Conservation (phyloP, 2,113 vertebrate species). For the Scortum barcoo region DNA sequence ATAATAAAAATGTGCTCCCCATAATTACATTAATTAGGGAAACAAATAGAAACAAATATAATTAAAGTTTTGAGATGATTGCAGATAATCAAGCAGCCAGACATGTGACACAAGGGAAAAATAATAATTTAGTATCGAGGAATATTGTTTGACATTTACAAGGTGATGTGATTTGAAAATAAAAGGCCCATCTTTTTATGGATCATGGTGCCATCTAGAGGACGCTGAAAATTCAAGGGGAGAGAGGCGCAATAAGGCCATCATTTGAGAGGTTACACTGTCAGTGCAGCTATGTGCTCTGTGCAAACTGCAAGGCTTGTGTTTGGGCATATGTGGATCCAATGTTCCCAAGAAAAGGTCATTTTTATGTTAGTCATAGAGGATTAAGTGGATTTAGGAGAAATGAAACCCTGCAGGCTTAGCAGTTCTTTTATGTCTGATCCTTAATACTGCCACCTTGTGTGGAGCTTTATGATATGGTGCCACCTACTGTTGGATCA, state of each 20-base stretch:
- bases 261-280: neutral
- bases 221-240: constrained; percentile 20
- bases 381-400: neutral
- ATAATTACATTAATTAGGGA: constrained; percentile 60
- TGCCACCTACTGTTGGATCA: constrained; percentile 75
- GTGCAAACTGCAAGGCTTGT: neutral
- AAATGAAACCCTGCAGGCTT: neutral
- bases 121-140: constrained; percentile 65
- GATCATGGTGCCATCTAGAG: constrained; percentile 86
- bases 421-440: neutral
- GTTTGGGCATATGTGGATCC: neutral
- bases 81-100: constrained; percentile 56
- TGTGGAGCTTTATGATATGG: constrained; percentile 40
- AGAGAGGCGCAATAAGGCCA: neutral
- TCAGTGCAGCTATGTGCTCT: neutral
- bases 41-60: constrained; percentile 60
- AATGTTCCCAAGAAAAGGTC: neutral
- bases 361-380: neutral
- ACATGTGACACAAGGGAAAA: constrained; percentile 66
- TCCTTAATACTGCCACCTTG: neutral
- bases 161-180: constrained; percentile 63
- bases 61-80: constrained; percentile 59
- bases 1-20: constrained; percentile 59
- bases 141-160: constrained; percentile 71
- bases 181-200: constrained; percentile 70